These are phyloP conservation scores for Palythoa heliodiscus DNA, from an alignment of 92 coral and sea anemone genomes.

Conservation along the genomic window DNA sequence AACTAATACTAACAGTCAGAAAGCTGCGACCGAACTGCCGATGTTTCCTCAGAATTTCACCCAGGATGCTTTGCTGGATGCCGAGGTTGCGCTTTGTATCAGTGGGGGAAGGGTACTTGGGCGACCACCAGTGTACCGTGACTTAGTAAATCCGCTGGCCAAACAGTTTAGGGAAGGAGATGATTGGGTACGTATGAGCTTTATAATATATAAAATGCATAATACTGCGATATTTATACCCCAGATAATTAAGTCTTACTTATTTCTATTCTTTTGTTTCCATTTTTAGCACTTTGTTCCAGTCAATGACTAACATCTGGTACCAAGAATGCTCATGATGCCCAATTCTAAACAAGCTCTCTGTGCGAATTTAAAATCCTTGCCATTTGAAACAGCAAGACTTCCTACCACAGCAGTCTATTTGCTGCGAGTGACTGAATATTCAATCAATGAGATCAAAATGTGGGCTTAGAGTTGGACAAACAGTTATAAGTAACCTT, in stretches of 20 bases:
- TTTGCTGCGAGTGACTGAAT: too few species aligned
- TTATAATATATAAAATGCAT: not conserved
- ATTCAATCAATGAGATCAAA: too few species aligned
- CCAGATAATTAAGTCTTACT: not conserved
- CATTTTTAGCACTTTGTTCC: constrained; percentile 32
- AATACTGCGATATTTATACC: not conserved
- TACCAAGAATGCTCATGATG: not conserved
- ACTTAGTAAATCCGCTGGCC: constrained; percentile 69
- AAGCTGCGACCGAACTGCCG: constrained; percentile 28
- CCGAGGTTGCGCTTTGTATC: constrained; percentile 69
- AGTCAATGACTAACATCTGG: not conserved
- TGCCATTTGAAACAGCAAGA: not conserved
- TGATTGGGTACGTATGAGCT: constrained; percentile 59
- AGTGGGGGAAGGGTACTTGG: constrained; percentile 39
- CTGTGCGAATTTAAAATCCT: not conserved
- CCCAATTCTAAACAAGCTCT: not conserved
- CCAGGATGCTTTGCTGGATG: constrained; percentile 67
- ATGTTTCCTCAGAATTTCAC: constrained; percentile 32
- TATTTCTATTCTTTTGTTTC: not conserved
- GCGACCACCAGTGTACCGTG: constrained; percentile 28
- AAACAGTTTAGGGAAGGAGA: constrained; percentile 67
- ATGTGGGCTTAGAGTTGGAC: too few species aligned
- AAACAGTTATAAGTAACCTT: too few species aligned
- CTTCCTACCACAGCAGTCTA: too few species aligned
- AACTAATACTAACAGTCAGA: constrained; percentile 36